phyloP scores from a whole-genome alignment of 2,888 invertebrate genomes.

The Dicycla oo region DNA sequence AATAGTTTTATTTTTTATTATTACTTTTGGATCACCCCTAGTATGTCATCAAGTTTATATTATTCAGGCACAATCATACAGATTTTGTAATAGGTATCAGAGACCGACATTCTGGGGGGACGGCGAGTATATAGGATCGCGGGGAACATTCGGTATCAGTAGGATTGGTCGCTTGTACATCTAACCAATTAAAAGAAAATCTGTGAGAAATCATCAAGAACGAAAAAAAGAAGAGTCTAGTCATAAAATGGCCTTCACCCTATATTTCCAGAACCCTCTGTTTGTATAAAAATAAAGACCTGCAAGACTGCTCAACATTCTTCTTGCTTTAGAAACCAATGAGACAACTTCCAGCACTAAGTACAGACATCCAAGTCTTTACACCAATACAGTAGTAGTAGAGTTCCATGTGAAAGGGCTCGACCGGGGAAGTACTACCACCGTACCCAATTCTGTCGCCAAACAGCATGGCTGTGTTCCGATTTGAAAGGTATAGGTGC shows the following conservation, averaged over 20 bases:
- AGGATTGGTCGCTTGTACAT: neutral
- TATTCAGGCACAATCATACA: conserved; percentile 33
- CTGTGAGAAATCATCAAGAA: neutral
- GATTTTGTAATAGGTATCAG: conserved; percentile 27
- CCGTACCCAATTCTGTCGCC: conserved; percentile 18
- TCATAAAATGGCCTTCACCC: neutral
- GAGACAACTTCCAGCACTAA: neutral
- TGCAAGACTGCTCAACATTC: neutral
- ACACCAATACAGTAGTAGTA: conserved; percentile 22
- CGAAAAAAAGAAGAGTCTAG: neutral
- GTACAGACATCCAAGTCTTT: neutral
- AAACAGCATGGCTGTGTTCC: conserved; percentile 22
- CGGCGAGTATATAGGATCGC: neutral
- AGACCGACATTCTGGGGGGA: neutral
- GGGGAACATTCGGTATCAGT: neutral
- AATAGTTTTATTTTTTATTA: too few species aligned
- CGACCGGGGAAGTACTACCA: conserved; percentile 43
- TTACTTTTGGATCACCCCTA: too few species aligned
- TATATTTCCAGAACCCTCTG: neutral
- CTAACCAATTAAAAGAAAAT: neutral
- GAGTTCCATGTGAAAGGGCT: conserved; percentile 36
- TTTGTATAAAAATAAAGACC: neutral
- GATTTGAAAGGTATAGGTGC: conserved; percentile 27
- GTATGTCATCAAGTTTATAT: conserved; percentile 23
- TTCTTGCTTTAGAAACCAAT: neutral